A percentile compares a stretch with the other conserved stretches of the same genome.
Evolutionary conservation across 2,797 vertebrate species (phyloP).

Genomic region (Sparus aurata): DNA sequence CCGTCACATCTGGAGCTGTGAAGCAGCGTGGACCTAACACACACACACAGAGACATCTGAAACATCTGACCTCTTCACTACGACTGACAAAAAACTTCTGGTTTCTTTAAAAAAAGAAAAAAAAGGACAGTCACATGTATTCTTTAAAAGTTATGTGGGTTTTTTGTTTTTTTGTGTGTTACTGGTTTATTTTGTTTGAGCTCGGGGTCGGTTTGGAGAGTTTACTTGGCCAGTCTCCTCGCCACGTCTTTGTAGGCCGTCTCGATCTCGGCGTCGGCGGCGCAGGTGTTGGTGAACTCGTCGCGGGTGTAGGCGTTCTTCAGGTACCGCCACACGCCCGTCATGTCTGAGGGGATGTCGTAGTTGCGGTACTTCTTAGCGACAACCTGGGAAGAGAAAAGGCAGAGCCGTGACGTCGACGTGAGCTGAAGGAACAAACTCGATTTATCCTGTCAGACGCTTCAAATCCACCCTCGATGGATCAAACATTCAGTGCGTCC

Average conservation of each 20-base stretch:
- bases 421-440: not conserved
- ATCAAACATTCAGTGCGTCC: not conserved
- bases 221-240: constrained; percentile 91
- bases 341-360: constrained; percentile 92
- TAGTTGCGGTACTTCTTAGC: constrained; percentile 97
- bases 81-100: constrained; percentile 23
- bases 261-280: constrained; percentile 94
- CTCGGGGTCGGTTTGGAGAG: not conserved
- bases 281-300: constrained; percentile 97
- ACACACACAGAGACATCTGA: constrained; percentile 43
- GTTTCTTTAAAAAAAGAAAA: not conserved
- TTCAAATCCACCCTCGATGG: not conserved
- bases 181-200: constrained; percentile 19
- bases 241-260: constrained; percentile 94
- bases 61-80: constrained; percentile 38
- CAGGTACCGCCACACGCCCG: constrained; percentile 93
- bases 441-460: not conserved
- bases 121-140: constrained; percentile 23
- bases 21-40: not conserved
- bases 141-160: not conserved
- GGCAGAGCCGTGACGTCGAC: not conserved
- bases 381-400: constrained; percentile 87
- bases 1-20: constrained; percentile 38
- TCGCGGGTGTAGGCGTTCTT: constrained; percentile 91
- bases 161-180: constrained; percentile 9